These are phyloP conservation scores for Hypanus sabinus DNA, from an alignment of 2,113 vertebrate species.

Conservation along the genomic window DNA sequence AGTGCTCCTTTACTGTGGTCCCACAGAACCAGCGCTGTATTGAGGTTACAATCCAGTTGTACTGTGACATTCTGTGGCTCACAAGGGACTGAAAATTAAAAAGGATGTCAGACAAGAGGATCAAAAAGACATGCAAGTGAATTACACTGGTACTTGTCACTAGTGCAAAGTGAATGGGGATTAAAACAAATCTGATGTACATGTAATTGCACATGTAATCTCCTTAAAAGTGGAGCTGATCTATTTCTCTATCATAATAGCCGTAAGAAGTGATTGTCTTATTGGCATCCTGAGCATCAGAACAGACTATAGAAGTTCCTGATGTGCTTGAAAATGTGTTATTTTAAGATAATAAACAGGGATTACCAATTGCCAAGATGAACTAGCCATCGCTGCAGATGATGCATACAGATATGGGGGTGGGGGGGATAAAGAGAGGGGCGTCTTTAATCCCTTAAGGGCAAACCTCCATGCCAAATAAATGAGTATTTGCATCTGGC, in stretches of 20 bases:
- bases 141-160: not conserved
- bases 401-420: no score
- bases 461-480: no score
- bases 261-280: not conserved
- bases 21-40: constrained; percentile 51
- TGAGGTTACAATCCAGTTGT: constrained; percentile 47
- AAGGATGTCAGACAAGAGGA: not conserved
- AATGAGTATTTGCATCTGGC: no score
- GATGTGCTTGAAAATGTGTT: not conserved
- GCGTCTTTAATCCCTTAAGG: no score
- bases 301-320: no score
- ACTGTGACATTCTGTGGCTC: constrained; percentile 18
- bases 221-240: not conserved
- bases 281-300: not conserved
- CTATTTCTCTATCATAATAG: not conserved
- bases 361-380: no score
- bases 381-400: no score
- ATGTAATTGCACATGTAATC: not conserved
- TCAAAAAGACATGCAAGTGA: not conserved
- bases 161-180: not conserved
- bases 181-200: not conserved
- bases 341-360: not conserved
- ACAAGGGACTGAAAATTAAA: constrained; percentile 29
- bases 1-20: constrained; percentile 40
- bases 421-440: no score